Base-by-base conservation (phyloP, 2,797 vertebrate species). In the Darevskia mixta region DNA sequence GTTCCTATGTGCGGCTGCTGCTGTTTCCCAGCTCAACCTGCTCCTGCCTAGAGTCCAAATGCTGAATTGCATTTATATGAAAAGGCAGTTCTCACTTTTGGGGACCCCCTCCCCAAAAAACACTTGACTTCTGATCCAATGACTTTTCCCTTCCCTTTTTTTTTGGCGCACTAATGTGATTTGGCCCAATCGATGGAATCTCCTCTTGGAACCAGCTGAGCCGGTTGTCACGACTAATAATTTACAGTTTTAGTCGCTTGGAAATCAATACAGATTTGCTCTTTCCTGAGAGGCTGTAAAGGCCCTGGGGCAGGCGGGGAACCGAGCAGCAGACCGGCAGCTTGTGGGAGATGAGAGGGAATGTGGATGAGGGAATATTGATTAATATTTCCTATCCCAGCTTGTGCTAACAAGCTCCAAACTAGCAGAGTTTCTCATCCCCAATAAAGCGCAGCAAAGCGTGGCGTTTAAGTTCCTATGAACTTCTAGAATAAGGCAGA, bases 241-340 rank as follows among this genome's bases (percentile, higher is more conserved):
- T 98, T 98, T 96, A 97, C 95, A 94, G 64, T 95, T 94, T 86
- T 82, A 88, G 95, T 94, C 91, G 41, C 89, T 95, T 90, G 91
- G 91, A 95, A 96, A 98, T 98, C 98, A 96, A 97, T 98, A 97
- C 38, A 77, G 95, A 95, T 96, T 96, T 97, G 95, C 94, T 96
- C 91, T 90, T 95, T 92, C 89, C 92, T 17, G 88, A 93, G 89
- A 94, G 92, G 87, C 66, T 95, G 92, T 96, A 96, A 96, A 58
- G 97, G 92, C 88, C 49, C 49, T 15, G 49, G 1, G 10, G 84
- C 76, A 58, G 93, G 9, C 5, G 1, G 1, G 17, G 27, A 20
- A 23, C 2, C 5, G 35, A 17, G 23, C 45, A 45, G 11, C 27
- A n/a, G 41, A 17, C 41, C 8, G 3, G 45, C 4, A 18, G n/a